Evolutionary conservation across 1,140 invertebrate species (phyloP).

Genomic region (Caenorhabditis inopinata): DNA sequence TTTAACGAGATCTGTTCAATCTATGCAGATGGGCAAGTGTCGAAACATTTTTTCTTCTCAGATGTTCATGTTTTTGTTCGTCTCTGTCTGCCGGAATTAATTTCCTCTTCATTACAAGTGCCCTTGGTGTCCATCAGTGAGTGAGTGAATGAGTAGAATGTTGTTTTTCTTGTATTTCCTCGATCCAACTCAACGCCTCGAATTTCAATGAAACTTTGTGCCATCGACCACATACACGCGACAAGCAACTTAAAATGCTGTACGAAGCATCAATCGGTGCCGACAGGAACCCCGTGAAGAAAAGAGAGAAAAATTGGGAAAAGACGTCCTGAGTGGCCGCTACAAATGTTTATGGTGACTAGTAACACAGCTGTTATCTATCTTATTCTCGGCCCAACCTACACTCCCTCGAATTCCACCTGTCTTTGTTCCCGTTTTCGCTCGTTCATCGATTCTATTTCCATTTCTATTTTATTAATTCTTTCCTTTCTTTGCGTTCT

Average conservation of each 20-base stretch:
- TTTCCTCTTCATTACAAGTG: not conserved
- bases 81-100: not conserved
- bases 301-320: not conserved
- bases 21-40: conserved; percentile 20
- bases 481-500: too few species aligned
- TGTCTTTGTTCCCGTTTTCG: conserved; percentile 13
- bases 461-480: not conserved
- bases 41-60: not conserved
- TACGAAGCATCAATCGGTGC: conserved; percentile 18
- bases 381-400: not conserved
- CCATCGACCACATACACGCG: not conserved
- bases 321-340: not conserved
- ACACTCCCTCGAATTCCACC: conserved; percentile 26
- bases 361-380: conserved; percentile 31
- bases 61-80: not conserved
- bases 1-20: conserved; percentile 17
- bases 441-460: not conserved
- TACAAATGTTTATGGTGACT: conserved; percentile 17
- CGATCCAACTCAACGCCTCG: not conserved
- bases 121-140: not conserved
- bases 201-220: not conserved
- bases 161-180: too few species aligned
- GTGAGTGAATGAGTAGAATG: too few species aligned
- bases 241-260: not conserved
- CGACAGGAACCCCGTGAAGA: conserved; percentile 19